phyloP scores from a whole-genome alignment of 2,888 invertebrate genomes.

The Periphyllus acericola region DNA sequence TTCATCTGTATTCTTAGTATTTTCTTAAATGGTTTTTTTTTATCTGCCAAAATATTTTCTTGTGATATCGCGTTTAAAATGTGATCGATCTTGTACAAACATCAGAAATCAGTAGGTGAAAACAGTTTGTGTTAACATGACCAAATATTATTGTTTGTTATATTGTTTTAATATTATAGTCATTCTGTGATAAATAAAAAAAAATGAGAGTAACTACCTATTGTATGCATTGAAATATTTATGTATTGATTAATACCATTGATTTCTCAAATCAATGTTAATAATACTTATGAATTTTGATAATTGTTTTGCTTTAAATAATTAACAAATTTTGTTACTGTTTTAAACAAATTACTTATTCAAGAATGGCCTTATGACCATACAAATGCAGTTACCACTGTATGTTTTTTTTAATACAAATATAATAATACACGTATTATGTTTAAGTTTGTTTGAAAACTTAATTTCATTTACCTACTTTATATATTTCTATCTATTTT shows the following conservation, averaged over 20 bases:
- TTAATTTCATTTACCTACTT: not conserved
- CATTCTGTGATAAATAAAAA: conserved; percentile 45
- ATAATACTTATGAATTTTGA: not conserved
- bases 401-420: conserved; percentile 9
- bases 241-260: not conserved
- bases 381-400: not conserved
- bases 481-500: not conserved
- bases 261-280: too few relatives aligned
- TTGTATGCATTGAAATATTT: conserved; percentile 23
- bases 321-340: not conserved
- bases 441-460: not conserved
- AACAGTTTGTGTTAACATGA: conserved; percentile 7
- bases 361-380: not conserved
- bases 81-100: not conserved
- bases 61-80: not conserved
- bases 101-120: not conserved
- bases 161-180: conserved; percentile 45
- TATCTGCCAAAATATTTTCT: not conserved
- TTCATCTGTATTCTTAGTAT: not conserved
- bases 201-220: not conserved
- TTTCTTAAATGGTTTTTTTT: not conserved
- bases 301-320: conserved; percentile 11
- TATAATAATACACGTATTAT: not conserved
- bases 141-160: conserved; percentile 48
- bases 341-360: conserved; percentile 7